Evolutionary conservation across 1,140 invertebrate species (phyloP).

Genomic region (Akabosia matsudoensis): DNA sequence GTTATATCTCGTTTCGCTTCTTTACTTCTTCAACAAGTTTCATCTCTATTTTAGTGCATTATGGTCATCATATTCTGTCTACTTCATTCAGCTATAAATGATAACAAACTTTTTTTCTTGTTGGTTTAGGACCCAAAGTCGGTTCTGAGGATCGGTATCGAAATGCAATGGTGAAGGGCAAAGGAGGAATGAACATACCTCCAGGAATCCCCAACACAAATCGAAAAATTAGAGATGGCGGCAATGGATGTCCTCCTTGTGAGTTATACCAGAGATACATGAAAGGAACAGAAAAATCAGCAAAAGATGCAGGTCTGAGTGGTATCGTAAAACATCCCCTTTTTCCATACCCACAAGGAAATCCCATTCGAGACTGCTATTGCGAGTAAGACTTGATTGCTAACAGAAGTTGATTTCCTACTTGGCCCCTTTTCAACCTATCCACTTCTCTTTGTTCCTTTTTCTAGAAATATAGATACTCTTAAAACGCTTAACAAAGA

Average conservation of each 20-base stretch:
- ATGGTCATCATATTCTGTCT: no score
- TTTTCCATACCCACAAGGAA: constrained; percentile 24
- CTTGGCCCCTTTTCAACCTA: no score
- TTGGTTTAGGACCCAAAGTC: not conserved
- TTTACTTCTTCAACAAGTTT: no score
- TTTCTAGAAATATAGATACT: constrained; percentile 28
- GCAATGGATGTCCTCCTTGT: constrained; percentile 36
- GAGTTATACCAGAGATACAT: constrained; percentile 37
- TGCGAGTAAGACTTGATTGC: constrained; percentile 38
- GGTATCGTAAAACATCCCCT: constrained; percentile 32
- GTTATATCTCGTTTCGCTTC: not conserved
- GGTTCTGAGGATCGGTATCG: not conserved
- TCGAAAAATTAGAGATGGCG: not conserved
- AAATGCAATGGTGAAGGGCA: not conserved
- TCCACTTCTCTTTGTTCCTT: not conserved
- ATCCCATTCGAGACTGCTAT: constrained; percentile 35
- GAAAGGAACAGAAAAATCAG: constrained; percentile 24
- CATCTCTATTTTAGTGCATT: no score
- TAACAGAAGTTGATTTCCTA: not conserved
- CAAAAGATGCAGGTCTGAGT: constrained; percentile 7
- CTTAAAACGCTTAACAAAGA: constrained; percentile 35
- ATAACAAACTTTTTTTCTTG: not conserved
- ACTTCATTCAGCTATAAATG: not conserved
- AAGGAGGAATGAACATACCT: not conserved
- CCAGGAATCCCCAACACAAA: not conserved